These are phyloP conservation scores for Palloptera scutellata DNA, from an alignment of 2,888 invertebrate genomes.

Conservation along the genomic window DNA sequence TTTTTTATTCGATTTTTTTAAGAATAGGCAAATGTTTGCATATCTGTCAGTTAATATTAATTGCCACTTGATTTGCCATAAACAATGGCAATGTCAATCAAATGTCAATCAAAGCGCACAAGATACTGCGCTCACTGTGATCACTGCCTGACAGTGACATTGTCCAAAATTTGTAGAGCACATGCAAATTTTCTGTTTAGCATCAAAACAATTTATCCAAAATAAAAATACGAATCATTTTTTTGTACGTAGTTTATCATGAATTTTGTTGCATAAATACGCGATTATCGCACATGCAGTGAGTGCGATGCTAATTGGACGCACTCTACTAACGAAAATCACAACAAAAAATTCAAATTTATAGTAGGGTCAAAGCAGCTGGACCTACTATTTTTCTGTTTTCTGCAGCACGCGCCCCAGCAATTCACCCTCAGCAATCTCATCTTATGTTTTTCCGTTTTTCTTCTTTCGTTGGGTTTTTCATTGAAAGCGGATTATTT, in stretches of 20 bases:
- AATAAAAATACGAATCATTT: background rate
- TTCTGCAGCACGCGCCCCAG: background rate
- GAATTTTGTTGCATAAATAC: background rate
- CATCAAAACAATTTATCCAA: background rate
- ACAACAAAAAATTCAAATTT: too few species aligned
- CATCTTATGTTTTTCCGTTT: slow-evolving; percentile 3
- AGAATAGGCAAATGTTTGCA: slow-evolving; percentile 34
- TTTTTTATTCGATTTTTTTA: too few species aligned
- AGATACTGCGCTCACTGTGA: too few species aligned
- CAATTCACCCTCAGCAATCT: slow-evolving; percentile 8
- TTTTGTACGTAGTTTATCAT: background rate
- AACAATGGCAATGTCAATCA: slow-evolving; percentile 62
- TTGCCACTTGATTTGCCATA: slow-evolving; percentile 54
- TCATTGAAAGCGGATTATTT: slow-evolving; percentile 17
- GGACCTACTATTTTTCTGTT: slow-evolving; percentile 1
- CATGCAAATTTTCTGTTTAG: background rate
- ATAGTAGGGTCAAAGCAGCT: slow-evolving; percentile 8
- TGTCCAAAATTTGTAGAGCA: background rate
- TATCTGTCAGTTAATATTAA: slow-evolving; percentile 48
- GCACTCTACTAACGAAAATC: background rate
- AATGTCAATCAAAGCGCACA: slow-evolving; percentile 53
- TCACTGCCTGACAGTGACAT: too few species aligned
- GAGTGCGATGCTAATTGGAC: slow-evolving; percentile 4
- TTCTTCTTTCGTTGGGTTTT: slow-evolving; percentile 7
- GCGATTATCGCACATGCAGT: slow-evolving; percentile 2